These are phyloP conservation scores for Ispidina lecontei DNA, from an alignment of 2,797 vertebrate species.

Conservation along the genomic window DNA sequence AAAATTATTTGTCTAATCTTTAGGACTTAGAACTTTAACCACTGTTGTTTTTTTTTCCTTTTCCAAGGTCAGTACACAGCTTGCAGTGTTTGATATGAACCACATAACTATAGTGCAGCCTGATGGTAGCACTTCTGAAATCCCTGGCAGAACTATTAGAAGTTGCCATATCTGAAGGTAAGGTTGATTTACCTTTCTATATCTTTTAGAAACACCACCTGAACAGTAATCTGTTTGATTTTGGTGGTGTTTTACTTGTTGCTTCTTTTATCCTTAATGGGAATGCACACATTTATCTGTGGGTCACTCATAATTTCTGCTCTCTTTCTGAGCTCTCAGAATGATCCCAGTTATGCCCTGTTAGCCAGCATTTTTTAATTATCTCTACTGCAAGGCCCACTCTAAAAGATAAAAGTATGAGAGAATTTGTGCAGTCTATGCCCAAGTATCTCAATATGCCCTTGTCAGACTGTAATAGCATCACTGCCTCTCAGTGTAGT, in stretches of 20 bases:
- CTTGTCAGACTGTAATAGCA: slow-evolving; percentile 13
- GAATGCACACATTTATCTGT: not conserved
- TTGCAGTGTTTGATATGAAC: not conserved
- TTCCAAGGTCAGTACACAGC: not conserved
- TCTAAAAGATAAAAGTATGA: slow-evolving; percentile 1
- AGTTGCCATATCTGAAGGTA: not conserved
- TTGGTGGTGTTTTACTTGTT: slow-evolving; percentile 6
- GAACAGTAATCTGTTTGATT: not conserved
- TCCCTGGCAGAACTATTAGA: not conserved
- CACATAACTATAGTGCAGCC: not conserved
- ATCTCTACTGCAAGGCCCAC: not conserved
- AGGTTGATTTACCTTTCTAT: not conserved
- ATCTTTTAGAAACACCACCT: not conserved
- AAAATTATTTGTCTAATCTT: not conserved
- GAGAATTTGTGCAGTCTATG: not conserved
- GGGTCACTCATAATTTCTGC: not conserved
- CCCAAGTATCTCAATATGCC: slow-evolving; percentile 11
- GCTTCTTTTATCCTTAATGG: not conserved
- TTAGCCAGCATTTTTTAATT: not conserved
- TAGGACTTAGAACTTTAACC: not conserved
- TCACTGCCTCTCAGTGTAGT: not conserved
- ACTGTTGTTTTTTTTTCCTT: not conserved
- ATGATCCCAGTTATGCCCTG: not conserved
- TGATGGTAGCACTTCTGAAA: not conserved
- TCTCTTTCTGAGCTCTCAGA: not conserved